Evolutionary conservation across 2,888 invertebrate genomes (phyloP).

Genomic region (Ametastegia equiseti): DNA sequence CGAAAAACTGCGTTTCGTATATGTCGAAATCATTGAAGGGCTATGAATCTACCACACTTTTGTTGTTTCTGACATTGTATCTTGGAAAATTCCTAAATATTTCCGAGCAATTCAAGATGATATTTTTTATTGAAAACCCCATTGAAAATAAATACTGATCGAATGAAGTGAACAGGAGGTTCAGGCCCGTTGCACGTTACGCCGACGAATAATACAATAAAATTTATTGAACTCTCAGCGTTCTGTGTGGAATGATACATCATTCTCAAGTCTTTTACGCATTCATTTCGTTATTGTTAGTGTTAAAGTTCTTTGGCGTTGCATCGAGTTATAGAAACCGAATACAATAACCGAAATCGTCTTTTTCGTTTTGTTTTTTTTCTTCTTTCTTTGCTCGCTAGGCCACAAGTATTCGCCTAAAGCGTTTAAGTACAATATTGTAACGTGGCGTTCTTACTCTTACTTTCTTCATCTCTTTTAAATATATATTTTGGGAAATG

Average conservation of each 20-base stretch:
- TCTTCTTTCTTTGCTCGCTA: not conserved
- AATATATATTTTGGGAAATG: constrained; percentile 20
- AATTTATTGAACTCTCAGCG: not conserved
- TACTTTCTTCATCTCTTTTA: not conserved
- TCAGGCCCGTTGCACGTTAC: not conserved
- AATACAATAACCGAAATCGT: constrained; percentile 51
- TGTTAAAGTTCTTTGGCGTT: constrained; percentile 56
- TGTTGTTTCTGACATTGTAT: constrained; percentile 5
- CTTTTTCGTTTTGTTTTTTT: not conserved
- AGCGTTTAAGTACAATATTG: constrained; percentile 60
- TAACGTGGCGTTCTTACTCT: constrained; percentile 46
- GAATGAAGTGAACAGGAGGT: constrained; percentile 23
- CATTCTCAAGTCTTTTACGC: constrained; percentile 39
- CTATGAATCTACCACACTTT: no score
- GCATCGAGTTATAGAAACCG: constrained; percentile 51
- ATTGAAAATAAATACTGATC: constrained; percentile 40
- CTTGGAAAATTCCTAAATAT: constrained; percentile 8
- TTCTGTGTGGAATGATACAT: constrained; percentile 36
- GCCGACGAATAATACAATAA: constrained; percentile 13
- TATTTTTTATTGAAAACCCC: not conserved
- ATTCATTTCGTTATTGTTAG: not conserved
- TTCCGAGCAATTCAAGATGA: constrained; percentile 31
- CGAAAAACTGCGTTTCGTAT: not conserved
- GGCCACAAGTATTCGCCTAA: constrained; percentile 31
- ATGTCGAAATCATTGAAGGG: constrained; percentile 19